Evolutionary conservation across 2,797 vertebrate species (phyloP).

Genomic region (Xenopus petersii): DNA sequence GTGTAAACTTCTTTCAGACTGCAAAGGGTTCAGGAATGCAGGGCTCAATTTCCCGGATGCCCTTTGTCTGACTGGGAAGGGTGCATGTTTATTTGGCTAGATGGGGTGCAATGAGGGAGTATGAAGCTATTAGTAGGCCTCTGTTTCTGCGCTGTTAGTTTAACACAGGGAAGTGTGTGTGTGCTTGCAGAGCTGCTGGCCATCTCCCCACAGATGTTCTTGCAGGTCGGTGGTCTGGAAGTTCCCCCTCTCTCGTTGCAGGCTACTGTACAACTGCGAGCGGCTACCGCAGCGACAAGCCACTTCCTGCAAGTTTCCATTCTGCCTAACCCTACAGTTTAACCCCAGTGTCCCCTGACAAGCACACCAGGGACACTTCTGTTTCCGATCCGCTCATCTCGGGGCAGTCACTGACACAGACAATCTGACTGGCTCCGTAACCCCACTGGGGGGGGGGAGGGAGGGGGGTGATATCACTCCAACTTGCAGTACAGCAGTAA

Average conservation of each 20-base stretch:
- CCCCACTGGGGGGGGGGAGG: too few relatives aligned
- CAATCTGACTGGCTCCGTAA: too few relatives aligned
- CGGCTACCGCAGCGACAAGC: background rate
- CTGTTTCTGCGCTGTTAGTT: background rate
- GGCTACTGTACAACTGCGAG: background rate
- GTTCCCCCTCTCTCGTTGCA: rapidly evolving
- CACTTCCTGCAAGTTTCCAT: constrained; percentile 20
- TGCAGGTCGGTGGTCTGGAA: constrained; percentile 12
- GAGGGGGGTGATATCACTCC: too few relatives aligned
- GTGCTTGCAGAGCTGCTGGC: background rate
- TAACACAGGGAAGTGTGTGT: background rate
- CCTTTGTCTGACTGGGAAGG: too few relatives aligned
- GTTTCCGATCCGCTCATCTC: background rate
- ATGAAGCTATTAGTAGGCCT: too few relatives aligned
- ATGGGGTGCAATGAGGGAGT: too few relatives aligned
- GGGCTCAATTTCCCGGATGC: too few relatives aligned
- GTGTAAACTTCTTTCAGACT: too few relatives aligned
- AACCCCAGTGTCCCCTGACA: background rate
- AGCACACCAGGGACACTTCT: background rate
- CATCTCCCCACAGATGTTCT: constrained; percentile 29
- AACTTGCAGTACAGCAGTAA: too few relatives aligned
- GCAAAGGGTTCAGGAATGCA: too few relatives aligned
- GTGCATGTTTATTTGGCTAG: too few relatives aligned
- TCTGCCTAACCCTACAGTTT: background rate
- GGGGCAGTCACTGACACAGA: background rate